A percentile compares a stretch with the other conserved stretches of the same genome.
phyloP scores from a whole-genome alignment of 2,888 invertebrate species.

The Mimumesa dahlbomi region DNA sequence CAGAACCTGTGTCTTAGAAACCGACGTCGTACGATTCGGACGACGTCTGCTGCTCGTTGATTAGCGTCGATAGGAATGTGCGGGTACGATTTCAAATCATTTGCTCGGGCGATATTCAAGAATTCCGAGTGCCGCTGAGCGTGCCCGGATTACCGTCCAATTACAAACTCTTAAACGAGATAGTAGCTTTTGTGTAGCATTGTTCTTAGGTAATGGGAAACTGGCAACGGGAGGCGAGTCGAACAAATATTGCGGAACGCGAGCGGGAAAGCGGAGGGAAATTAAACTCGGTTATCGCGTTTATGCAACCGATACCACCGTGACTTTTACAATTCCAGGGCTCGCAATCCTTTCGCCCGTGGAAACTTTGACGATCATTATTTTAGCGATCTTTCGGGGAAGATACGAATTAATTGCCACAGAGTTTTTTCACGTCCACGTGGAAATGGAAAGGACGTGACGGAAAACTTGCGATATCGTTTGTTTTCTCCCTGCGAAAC shows the following conservation, averaged over 20 bases:
- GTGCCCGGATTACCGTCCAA: conserved; percentile 47
- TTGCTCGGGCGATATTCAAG: too few species aligned
- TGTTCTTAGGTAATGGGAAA: conserved; percentile 30
- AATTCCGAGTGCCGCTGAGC: too few species aligned
- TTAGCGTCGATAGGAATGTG: neutral
- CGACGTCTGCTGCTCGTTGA: too few species aligned
- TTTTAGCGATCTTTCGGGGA: too few species aligned
- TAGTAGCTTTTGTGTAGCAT: conserved; percentile 13
- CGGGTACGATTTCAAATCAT: too few species aligned
- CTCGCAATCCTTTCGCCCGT: neutral
- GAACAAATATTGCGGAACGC: conserved; percentile 26
- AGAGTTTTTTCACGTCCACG: too few species aligned
- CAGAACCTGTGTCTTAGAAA: too few species aligned
- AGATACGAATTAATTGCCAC: too few species aligned
- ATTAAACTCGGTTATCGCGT: conserved; percentile 9
- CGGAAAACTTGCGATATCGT: too few species aligned
- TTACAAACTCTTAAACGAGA: conserved; percentile 43
- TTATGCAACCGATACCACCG: neutral
- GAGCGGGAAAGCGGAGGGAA: conserved; percentile 14
- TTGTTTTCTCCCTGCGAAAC: too few species aligned
- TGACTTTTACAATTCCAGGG: neutral
- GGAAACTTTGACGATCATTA: neutral
- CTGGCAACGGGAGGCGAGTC: conserved; percentile 1
- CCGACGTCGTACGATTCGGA: too few species aligned
- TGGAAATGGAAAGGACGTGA: too few species aligned